A percentile compares a stretch with the other conserved stretches of the same genome.
Evolutionary conservation across 2,888 invertebrate genomes (phyloP).

Genomic region (Polydrusus tereticollis): DNA sequence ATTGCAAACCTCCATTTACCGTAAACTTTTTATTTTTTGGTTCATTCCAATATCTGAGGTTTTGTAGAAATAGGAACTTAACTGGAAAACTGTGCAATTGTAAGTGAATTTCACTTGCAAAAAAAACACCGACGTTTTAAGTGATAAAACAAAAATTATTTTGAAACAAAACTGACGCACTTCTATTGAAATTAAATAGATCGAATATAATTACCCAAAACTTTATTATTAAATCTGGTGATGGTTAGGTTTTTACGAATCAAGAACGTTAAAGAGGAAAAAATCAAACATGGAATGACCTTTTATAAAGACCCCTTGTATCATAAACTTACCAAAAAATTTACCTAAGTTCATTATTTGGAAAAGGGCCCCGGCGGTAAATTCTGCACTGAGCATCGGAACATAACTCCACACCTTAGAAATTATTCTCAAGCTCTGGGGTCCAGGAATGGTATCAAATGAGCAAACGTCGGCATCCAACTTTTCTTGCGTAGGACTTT

Average conservation of each 20-base stretch:
- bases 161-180: no score
- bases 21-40: no score
- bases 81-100: no score
- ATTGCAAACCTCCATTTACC: no score
- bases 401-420: conserved; percentile 73
- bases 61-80: no score
- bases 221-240: no score
- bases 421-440: conserved; percentile 71
- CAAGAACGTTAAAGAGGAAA: neutral
- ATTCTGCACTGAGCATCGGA: conserved; percentile 74
- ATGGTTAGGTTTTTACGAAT: neutral
- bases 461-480: conserved; percentile 53
- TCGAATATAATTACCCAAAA: neutral
- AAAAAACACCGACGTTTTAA: no score
- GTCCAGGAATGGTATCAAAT: conserved; percentile 78
- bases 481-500: neutral
- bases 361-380: conserved; percentile 70
- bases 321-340: conserved; percentile 60
- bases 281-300: neutral
- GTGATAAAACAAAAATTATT: no score
- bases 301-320: neutral
- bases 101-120: no score
- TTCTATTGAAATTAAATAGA: no score
- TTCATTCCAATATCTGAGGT: no score
- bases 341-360: conserved; percentile 70